A percentile compares a stretch with the other conserved stretches of the same genome.
phyloP scores from a whole-genome alignment of 2,113 vertebrate genomes.

The Stigmatopora nigra region DNA sequence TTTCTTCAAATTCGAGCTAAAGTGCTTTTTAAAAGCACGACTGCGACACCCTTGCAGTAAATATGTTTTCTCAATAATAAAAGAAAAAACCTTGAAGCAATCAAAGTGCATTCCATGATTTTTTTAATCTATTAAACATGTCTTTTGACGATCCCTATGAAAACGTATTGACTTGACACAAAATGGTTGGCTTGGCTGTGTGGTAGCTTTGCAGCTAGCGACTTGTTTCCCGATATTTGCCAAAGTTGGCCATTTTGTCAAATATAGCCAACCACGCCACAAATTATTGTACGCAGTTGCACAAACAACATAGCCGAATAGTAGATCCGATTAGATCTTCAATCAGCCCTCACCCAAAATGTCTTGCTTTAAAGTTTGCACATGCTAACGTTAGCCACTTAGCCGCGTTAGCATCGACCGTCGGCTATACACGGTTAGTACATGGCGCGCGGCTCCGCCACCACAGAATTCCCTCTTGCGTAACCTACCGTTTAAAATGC shows the following conservation, averaged over 20 bases:
- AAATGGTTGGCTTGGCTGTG: conserved; percentile 56
- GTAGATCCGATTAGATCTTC: not conserved
- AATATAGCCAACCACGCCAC: conserved; percentile 1
- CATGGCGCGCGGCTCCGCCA: conserved; percentile 52
- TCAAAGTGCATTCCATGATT: not conserved
- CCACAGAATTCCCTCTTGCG: conserved; percentile 42
- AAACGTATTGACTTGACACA: conserved; percentile 63
- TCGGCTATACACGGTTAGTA: conserved; percentile 7
- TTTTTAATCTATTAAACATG: conserved; percentile 9
- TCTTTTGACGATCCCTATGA: conserved; percentile 35
- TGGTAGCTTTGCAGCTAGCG: conserved; percentile 52
- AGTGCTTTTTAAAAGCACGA: not conserved
- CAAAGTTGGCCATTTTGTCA: conserved; percentile 37
- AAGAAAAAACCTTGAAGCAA: not conserved
- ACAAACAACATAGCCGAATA: not conserved
- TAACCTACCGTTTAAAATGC: conserved; percentile 97
- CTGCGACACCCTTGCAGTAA: not conserved
- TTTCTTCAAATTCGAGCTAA: not conserved
- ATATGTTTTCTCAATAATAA: not conserved
- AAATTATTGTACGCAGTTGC: not conserved
- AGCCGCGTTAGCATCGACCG: conserved; percentile 35
- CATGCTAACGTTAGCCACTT: conserved; percentile 41
- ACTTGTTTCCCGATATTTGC: conserved; percentile 12
- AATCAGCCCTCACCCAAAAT: not conserved
- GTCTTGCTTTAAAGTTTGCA: conserved; percentile 21